Evolutionary conservation across 2,113 vertebrate genomes (phyloP).

Genomic region (Apodemus speciosus): DNA sequence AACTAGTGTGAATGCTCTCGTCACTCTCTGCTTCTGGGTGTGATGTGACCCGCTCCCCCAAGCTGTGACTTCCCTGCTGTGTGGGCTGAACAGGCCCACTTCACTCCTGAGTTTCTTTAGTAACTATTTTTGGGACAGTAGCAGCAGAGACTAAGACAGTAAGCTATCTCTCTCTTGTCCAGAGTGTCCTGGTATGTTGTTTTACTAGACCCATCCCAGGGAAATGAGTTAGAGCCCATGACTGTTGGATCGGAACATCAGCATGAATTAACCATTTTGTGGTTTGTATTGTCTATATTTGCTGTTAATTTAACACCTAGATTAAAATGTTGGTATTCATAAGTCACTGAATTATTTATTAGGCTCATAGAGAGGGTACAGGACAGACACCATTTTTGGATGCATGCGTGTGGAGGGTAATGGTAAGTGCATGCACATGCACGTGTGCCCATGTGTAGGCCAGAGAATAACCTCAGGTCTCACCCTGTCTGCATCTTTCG

Average conservation of each 20-base stretch:
- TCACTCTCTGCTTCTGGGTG: neutral
- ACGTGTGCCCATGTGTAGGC: too few species aligned
- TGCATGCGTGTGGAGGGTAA: neutral
- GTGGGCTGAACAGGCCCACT: neutral
- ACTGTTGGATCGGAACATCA: neutral
- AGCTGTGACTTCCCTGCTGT: neutral
- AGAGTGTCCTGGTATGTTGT: constrained; percentile 27
- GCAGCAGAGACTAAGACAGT: neutral
- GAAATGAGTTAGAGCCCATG: neutral
- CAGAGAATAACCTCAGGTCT: neutral
- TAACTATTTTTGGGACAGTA: neutral
- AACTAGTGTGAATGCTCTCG: neutral
- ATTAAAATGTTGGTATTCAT: constrained; percentile 25
- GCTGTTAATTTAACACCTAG: constrained; percentile 17
- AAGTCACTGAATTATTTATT: neutral
- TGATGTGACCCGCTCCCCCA: neutral
- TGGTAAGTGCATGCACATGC: neutral
- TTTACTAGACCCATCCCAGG: neutral
- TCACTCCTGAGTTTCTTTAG: neutral
- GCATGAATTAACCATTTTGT: constrained; percentile 8
- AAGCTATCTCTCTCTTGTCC: neutral
- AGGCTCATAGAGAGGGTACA: neutral
- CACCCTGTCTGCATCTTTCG: neutral
- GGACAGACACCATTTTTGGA: neutral
- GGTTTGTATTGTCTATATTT: neutral